Evolutionary conservation across 2,113 vertebrate genomes (phyloP), one percentile per base, ranked within the genome.

Genomic region (Aspiorhynchus laticeps): DNA sequence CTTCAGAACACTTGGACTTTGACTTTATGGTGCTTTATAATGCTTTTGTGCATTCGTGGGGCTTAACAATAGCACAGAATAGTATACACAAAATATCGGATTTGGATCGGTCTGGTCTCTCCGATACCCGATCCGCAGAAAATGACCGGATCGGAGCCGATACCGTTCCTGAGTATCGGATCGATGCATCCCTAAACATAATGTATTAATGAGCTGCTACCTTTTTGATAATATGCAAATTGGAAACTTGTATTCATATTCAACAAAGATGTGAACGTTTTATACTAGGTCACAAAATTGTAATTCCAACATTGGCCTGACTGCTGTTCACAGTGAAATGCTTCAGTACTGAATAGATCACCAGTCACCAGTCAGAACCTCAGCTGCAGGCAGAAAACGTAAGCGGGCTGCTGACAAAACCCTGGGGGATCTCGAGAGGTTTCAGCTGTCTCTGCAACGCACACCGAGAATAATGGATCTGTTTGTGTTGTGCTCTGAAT

Each of bases 401-500:
- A 15, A 69, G 15, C 28, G 65, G 65, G 65, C 65, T 15, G 7
- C 2, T 31, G 65, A 33, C 28, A 7, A 78, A 56, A 41, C 79
- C 79, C 86, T 78, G 79, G 26, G 83, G 87, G 83, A 82, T 48
- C 79, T 83, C 38, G 33, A 56, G 80, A n/a, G 36, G 69, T 31
- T 83, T 69, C 83, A 77, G 53, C 86, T 56, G 65, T 83, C 84
- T 86, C 51, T 6, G 14, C 36, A 14, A 31, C 2, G 48, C 61
- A 31, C 59, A 53, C 53, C 10, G 26, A 85, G 46, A 80, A 69
- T 88, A 82, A 90, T 85, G 76, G 85, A 84, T 73, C 80, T 78
- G 89, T 88, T 89, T 88, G 83, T 89, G 83, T 86, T 84, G 46
- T 74, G 53, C 80, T 75, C 51, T 0, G 15, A 84, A 84, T 84